Evolutionary conservation across 2,113 vertebrate genomes (phyloP).

Genomic region (Asarcornis scutulata): DNA sequence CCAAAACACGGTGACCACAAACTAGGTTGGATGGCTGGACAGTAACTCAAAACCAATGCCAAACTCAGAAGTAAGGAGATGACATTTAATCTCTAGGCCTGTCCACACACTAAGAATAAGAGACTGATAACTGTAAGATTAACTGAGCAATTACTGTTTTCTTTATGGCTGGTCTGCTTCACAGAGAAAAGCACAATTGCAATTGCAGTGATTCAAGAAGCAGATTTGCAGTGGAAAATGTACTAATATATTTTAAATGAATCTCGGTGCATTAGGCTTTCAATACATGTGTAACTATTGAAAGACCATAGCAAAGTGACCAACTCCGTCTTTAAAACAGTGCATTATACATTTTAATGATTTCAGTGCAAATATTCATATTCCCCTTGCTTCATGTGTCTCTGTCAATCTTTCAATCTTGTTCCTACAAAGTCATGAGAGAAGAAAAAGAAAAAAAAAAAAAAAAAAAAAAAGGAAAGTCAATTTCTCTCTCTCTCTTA

Average conservation of each 20-base stretch:
- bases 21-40: conserved; percentile 25
- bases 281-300: not conserved
- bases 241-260: not conserved
- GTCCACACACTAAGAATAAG: conserved; percentile 5
- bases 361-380: not conserved
- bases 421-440: not conserved
- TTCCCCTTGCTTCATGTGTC: not conserved
- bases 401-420: not conserved
- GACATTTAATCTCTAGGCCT: conserved; percentile 27
- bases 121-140: conserved; percentile 19
- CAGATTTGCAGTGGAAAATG: not conserved
- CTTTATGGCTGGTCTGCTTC: not conserved
- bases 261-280: not conserved
- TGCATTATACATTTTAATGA: not conserved
- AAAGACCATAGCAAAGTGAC: not conserved
- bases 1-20: conserved; percentile 36
- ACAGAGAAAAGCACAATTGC: not conserved
- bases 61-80: conserved; percentile 14
- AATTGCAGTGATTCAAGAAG: not conserved
- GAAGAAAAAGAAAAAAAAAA: not conserved
- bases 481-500: not conserved
- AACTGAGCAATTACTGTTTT: conserved; percentile 1
- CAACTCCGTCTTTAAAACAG: not conserved
- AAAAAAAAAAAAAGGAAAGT: not conserved
- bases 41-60: not conserved